These are phyloP conservation scores for Chrysocyon brachyurus DNA, from an alignment of 2,797 vertebrate species.

Conservation along the genomic window DNA sequence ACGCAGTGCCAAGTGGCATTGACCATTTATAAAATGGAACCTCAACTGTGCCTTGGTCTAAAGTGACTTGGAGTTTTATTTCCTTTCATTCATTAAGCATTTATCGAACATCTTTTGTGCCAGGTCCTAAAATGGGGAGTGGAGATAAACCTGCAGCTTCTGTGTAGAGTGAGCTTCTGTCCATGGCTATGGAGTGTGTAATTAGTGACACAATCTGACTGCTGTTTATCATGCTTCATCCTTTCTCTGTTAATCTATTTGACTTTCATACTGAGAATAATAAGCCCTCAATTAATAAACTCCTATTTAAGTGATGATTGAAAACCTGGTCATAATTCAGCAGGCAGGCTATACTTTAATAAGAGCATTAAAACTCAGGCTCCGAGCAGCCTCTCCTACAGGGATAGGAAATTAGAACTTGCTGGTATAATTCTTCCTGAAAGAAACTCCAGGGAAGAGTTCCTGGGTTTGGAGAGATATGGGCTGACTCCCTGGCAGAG, in stretches of 20 bases:
- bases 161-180: conserved; percentile 17
- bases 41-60: background rate
- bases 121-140: background rate
- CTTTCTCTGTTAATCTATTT: conserved; percentile 37
- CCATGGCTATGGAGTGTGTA: background rate
- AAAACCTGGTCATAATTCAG: conserved; percentile 46
- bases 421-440: background rate
- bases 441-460: background rate
- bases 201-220: background rate
- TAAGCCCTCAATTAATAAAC: conserved; percentile 33
- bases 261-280: conserved; percentile 58
- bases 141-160: background rate
- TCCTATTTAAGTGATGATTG: conserved; percentile 58
- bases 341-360: conserved; percentile 1
- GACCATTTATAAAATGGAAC: background rate
- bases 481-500: background rate
- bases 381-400: conserved; percentile 57
- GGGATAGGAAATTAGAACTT: conserved; percentile 63
- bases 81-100: background rate
- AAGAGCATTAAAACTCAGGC: conserved; percentile 26
- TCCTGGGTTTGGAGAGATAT: background rate
- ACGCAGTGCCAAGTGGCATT: background rate
- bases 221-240: background rate
- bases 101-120: background rate
- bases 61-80: conserved; percentile 1